These are phyloP conservation scores for Drosophila sordidapex DNA, from an alignment of 2,888 invertebrate genomes.

Conservation along the genomic window DNA sequence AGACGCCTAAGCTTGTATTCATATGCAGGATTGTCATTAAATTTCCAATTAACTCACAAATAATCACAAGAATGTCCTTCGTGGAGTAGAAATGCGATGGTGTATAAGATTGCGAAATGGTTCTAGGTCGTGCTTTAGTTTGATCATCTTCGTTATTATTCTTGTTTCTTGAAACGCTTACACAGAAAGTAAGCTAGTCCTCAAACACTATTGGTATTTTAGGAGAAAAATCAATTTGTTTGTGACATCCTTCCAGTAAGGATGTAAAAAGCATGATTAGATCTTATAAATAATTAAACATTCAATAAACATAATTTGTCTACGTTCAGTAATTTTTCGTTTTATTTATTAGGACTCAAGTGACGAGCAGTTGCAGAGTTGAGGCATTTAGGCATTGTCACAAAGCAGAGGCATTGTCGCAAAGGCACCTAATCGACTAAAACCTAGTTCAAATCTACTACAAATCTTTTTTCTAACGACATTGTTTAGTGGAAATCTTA, in stretches of 20 bases:
- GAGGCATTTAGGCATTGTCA: background rate
- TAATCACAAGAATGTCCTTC: constrained; percentile 75
- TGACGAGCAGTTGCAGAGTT: background rate
- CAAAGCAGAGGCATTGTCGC: too few species aligned
- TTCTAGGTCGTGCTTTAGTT: constrained; percentile 89
- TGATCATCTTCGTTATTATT: constrained; percentile 83
- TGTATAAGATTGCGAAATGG: constrained; percentile 88
- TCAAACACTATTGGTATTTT: constrained; percentile 34
- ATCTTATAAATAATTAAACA: constrained; percentile 16
- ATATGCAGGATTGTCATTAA: constrained; percentile 69
- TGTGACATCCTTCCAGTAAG: constrained; percentile 41
- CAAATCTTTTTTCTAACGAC: too few species aligned
- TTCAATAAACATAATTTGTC: constrained; percentile 40
- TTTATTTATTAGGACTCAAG: background rate
- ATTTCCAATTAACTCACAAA: constrained; percentile 74
- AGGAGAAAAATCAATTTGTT: constrained; percentile 61
- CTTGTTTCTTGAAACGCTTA: background rate
- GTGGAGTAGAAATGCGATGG: constrained; percentile 51
- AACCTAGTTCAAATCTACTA: too few species aligned
- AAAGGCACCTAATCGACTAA: background rate
- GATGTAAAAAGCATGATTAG: constrained; percentile 41
- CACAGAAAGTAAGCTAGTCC: background rate
- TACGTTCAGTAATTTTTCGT: constrained; percentile 10
- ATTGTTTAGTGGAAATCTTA: background rate
- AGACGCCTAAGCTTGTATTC: constrained; percentile 57